Evolutionary conservation across 2,113 vertebrate species (phyloP).

Genomic region (Seriola rivoliana): DNA sequence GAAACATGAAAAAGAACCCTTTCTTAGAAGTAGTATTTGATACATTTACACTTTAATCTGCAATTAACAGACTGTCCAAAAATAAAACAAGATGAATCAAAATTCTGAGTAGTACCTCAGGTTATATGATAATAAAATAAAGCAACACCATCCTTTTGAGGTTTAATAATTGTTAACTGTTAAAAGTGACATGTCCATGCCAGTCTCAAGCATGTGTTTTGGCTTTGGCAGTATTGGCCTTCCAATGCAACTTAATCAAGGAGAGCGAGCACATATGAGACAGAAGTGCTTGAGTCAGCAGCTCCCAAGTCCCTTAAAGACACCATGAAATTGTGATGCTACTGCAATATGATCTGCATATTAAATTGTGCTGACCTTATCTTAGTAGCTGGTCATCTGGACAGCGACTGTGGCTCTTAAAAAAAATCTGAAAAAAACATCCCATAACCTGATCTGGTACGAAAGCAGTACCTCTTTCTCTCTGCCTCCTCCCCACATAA

Average conservation of each 20-base stretch:
- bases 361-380: slow-evolving; percentile 75
- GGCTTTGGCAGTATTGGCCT: slow-evolving; percentile 43
- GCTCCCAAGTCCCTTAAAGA: slow-evolving; percentile 69
- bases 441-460: slow-evolving; percentile 33
- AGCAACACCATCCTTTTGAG: not conserved
- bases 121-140: slow-evolving; percentile 14
- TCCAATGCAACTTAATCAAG: slow-evolving; percentile 61
- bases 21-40: not conserved
- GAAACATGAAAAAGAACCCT: not conserved
- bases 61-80: not conserved
- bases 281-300: slow-evolving; percentile 77
- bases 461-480: slow-evolving; percentile 4
- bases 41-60: not conserved
- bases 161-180: slow-evolving; percentile 37
- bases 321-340: slow-evolving; percentile 70
- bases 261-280: slow-evolving; percentile 58
- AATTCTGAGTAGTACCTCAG: not conserved
- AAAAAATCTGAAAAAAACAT: slow-evolving; percentile 35
- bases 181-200: slow-evolving; percentile 36
- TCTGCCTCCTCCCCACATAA: slow-evolving; percentile 32
- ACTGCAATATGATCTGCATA: slow-evolving; percentile 78
- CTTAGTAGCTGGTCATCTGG: slow-evolving; percentile 62
- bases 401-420: slow-evolving; percentile 27
- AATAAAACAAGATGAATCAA: slow-evolving; percentile 7
- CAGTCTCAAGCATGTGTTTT: slow-evolving; percentile 46